phyloP scores from a whole-genome alignment of 2,113 vertebrate genomes.

The Gopherus flavomarginatus region DNA sequence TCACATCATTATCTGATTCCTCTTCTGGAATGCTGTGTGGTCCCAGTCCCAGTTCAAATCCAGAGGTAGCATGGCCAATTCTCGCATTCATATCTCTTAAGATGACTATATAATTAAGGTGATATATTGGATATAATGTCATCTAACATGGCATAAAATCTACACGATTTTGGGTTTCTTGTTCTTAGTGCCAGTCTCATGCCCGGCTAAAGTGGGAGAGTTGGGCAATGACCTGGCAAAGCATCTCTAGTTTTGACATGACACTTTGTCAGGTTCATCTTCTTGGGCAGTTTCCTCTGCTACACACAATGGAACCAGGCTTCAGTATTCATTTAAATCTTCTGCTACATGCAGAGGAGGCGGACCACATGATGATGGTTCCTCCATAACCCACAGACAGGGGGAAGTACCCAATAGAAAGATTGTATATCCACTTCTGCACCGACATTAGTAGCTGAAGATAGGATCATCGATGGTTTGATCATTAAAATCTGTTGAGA shows the following conservation, averaged over 20 bases:
- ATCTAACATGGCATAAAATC: not conserved
- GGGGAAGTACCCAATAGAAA: not conserved
- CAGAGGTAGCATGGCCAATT: not conserved
- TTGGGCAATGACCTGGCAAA: not conserved
- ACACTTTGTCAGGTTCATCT: not conserved
- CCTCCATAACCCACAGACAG: not conserved
- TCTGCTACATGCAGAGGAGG: not conserved
- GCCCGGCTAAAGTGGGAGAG: not conserved
- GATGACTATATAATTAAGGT: not conserved
- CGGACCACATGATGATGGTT: not conserved
- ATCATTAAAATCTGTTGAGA: not conserved
- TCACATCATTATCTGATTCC: not conserved
- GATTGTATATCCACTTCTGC: not conserved
- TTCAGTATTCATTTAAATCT: not conserved
- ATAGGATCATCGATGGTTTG: not conserved
- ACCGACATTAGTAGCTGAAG: not conserved
- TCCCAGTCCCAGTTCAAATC: not conserved
- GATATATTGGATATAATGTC: not conserved
- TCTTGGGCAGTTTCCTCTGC: not conserved
- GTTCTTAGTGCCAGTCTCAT: not conserved
- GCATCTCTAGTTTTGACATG: not conserved
- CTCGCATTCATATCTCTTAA: not conserved
- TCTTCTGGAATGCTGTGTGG: not conserved
- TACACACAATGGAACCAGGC: not conserved
- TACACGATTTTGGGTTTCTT: not conserved